Base-by-base conservation (phyloP, 2,888 invertebrate species). In the Caenorhabditis becei region DNA sequence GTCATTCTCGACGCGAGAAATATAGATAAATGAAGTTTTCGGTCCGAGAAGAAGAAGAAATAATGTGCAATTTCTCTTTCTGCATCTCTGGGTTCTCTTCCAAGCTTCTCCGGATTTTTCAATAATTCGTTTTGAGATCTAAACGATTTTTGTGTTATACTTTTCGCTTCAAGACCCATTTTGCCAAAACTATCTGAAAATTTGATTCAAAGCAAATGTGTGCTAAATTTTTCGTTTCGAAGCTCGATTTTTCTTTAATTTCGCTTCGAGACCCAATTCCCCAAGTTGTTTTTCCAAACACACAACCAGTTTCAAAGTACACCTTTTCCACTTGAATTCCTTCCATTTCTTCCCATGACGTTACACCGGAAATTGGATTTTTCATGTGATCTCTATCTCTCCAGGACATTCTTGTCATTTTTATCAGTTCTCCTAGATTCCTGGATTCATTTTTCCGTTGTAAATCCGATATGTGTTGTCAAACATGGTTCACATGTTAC, bases 341-440 rank as follows among this genome's bases (percentile, higher is more conserved):
- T 11, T 35, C 10, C 35, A 16, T 41, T 41, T 41, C 41, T 14
- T 41, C 47, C 18, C 18, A n/a, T 41, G 41, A 41, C 5, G 16
- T 8, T 8, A 14, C 41, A 47, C 47, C 47, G 47, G 47, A 47
- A 47, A 47, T 47, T 47, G 47, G 18, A 47, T 47, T 47, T 41
- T 47, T 47, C 47, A 47, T 47, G 47, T 47, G 47, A 47, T 18
- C 18, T 16, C 14, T 41, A 10, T 41, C 41, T 16, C 41, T 11
- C 41, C 41, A 14, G 10, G 2, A 18, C 47, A 18, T n/a, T 47
- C 18, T 47, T 47, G 3, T 10, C 18, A 18, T 47, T 47, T 18
- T 47, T 18, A 10, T 47, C 47, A 47, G 32, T 18, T 47, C 11
- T 47, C 10, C 18, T 10, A 10, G 18, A 18, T 20, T 18, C 3